Base-by-base conservation (phyloP, 2,888 invertebrate species). In the Gandaritis pyraliata region DNA sequence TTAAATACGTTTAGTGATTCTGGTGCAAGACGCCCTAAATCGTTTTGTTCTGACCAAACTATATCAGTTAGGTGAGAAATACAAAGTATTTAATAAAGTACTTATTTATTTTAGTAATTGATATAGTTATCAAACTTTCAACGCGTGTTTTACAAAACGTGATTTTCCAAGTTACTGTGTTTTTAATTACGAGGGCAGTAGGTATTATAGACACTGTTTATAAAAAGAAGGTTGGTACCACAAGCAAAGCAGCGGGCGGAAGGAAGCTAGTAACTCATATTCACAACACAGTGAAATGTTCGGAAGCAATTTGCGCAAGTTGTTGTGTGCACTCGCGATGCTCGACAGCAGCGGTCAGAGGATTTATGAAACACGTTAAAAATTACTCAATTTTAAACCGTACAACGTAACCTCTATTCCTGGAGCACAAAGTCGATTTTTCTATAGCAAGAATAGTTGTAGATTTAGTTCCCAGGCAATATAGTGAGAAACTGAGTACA, bases 321-420 rank as follows among this genome's bases (percentile, higher is more conserved):
- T 80, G 78, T 80, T 81, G 74, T 80, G 75, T 78, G 76, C 77
- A 75, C 71, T 71, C 68, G 66, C 71, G 75, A 79, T 74, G 73
- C 71, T 79, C 75, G 47, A 54, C 69, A 30, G 48, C 29, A 2
- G 47, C 48, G 61, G 75, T 76, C 76, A 75, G 73, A 65, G 68
- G 72, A 82, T 81, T 82, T 82, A 81, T 82, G 78, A 77, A 80
- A 80, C 64, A 80, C 72, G 75, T 75, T 79, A 77, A 77, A 81
- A 81, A 76, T 65, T 72, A 69, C 70, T 56, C 51, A 59, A 30
- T 58, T 70, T 65, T 29, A 52, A 60, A 55, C 33, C 18, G 2
- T 10, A 7, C 12, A 63, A 33, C 11, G 47, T 43, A 54, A 57
- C 70, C 72, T 64, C 67, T 80, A 74, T 69, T 1, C 11, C 1